Evolutionary conservation across 2,888 invertebrate species (phyloP), one percentile per base, ranked within the genome.

Genomic region (Pristionchus japonicus): DNA sequence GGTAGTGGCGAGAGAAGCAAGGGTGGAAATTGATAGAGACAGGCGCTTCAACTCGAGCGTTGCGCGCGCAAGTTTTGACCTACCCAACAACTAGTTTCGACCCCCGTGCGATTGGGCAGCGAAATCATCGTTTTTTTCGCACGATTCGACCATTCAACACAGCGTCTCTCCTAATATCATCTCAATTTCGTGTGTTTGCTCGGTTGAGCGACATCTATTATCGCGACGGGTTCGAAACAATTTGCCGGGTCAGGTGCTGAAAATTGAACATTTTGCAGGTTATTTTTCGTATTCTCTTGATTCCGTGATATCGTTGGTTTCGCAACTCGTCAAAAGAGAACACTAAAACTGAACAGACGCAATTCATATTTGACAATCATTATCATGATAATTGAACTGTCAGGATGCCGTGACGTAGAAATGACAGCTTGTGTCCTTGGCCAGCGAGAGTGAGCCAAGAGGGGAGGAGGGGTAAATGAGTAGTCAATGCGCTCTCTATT

Each of bases 11-110:
- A 77, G 77, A 13, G 9, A 47, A 34, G 43, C 20, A 47, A 47
- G 43, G 13, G 27, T 27, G 77, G 77, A 70, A 70, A 70, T 70
- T 70, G 70, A 70, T 70, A 27, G 77, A 77, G 77, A 47, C 43
- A 43, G 27, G 17, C 17, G n/a, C 40, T 37, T 23, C 15, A 77
- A 77, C 43, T 74, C 77, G n/a, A n/a, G n/a, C n/a, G n/a, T n/a
- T n/a, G n/a, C n/a, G n/a, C n/a, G n/a, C n/a, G 43, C 17, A 77
- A 77, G 77, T 77, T 77, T 47, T 77, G 77, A 47, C 77, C 43
- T 40, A 77, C 77, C 77, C 40, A 4, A 1, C 7, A 40, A 74
- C 70, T 74, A 40, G 70, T 74, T 74, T 40, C 37, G 37, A 11
- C 40, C 40, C 23, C 40, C 70, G 37, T 23, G 31, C 23, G 40